Conservation (phyloP, 2,888 invertebrate genomes). For the Ypsolopha sequella region DNA sequence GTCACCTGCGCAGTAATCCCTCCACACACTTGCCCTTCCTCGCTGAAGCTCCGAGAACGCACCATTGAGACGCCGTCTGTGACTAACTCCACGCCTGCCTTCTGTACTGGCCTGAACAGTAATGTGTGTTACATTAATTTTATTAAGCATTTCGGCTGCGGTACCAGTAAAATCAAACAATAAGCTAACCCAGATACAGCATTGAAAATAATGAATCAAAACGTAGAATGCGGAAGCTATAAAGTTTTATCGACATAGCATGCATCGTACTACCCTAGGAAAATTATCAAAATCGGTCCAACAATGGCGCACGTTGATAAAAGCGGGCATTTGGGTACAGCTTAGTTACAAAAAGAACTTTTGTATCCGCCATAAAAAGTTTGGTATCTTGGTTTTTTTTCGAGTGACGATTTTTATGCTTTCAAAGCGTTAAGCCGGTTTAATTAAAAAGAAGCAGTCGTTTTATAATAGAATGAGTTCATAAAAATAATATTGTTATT, state of each 20-base stretch:
- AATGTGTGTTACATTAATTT: too few relatives aligned
- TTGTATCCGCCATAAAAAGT: slow-evolving; percentile 26
- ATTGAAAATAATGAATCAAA: slow-evolving; percentile 12
- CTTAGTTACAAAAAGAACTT: slow-evolving; percentile 44
- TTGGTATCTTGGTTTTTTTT: slow-evolving; percentile 11
- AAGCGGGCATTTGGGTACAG: slow-evolving; percentile 42
- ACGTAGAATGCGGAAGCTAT: neutral
- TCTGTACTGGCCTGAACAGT: too few relatives aligned
- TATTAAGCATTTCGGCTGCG: too few relatives aligned
- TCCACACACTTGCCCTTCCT: too few relatives aligned
- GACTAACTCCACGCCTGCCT: too few relatives aligned
- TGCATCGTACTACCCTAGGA: slow-evolving; percentile 29
- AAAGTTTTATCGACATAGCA: slow-evolving; percentile 17
- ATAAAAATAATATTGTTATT: slow-evolving; percentile 61
- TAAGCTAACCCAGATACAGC: too few relatives aligned
- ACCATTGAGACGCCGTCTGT: too few relatives aligned
- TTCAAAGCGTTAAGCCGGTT: slow-evolving; percentile 44
- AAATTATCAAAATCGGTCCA: slow-evolving; percentile 53
- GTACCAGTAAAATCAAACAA: too few relatives aligned
- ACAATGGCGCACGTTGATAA: slow-evolving; percentile 60
- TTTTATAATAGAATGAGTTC: slow-evolving; percentile 30
- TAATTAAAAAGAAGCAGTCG: slow-evolving; percentile 55
- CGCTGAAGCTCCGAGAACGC: too few relatives aligned
- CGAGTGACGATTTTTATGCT: slow-evolving; percentile 16
- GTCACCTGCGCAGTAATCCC: too few relatives aligned